phyloP scores from a whole-genome alignment of 1,140 invertebrate genomes.

The Temnothorax curvispinosus region DNA sequence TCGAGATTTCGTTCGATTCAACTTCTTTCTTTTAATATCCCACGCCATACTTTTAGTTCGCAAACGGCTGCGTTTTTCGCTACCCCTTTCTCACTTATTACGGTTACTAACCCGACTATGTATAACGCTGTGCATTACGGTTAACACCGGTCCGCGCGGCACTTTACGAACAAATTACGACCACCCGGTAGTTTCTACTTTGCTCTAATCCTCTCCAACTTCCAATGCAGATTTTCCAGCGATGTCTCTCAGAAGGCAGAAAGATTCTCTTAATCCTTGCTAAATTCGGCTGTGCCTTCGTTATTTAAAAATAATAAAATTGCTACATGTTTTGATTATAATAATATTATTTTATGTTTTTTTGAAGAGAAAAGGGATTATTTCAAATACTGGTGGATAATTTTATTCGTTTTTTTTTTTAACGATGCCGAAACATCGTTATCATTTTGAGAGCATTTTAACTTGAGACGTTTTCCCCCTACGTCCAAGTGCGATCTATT shows the following conservation, averaged over 20 bases:
- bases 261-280: slow-evolving; percentile 71
- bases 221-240: slow-evolving; percentile 62
- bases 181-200: slow-evolving; percentile 65
- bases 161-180: slow-evolving; percentile 69
- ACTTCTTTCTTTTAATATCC: slow-evolving; percentile 59
- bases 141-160: slow-evolving; percentile 58
- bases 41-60: slow-evolving; percentile 46
- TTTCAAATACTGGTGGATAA: neutral
- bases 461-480: neutral
- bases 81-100: slow-evolving; percentile 53
- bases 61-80: slow-evolving; percentile 46
- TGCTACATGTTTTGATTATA: neutral
- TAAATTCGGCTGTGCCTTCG: neutral
- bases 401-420: neutral
- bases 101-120: slow-evolving; percentile 59
- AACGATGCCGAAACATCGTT: neutral
- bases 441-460: neutral
- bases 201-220: slow-evolving; percentile 67
- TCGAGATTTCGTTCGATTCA: slow-evolving; percentile 55
- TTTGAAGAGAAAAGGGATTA: neutral
- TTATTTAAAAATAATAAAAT: neutral
- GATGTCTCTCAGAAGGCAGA: slow-evolving; percentile 46
- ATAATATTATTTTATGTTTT: neutral
- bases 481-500: slow-evolving; percentile 4
- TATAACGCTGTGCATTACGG: slow-evolving; percentile 71